Evolutionary conservation across 53 echinoderm and acorn worm species (phyloP), one percentile per base, ranked within the genome.

Genomic region (Mesocentrotus franciscanus): DNA sequence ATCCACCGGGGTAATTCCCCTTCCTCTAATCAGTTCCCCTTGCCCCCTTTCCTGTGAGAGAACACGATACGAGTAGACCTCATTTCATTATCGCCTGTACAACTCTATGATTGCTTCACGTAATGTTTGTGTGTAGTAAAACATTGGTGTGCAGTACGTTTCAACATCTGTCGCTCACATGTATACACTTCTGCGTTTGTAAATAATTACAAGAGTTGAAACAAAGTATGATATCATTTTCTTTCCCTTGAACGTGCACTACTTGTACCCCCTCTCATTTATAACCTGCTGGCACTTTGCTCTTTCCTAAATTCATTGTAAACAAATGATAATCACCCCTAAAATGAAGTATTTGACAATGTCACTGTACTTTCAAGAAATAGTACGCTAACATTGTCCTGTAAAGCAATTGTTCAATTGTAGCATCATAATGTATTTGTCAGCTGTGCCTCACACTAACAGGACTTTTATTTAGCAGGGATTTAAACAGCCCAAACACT

Each of bases 41-140:
- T 64, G 56, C 87, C 87, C 95, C 87, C 85, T 70, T 85, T 85
- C 95, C 93, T 93, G 93, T 71, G 36, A 36, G 92, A 90, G 90
- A 56, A 33, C 85, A 85, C 10, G 36, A 56, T 26, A 15, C 11
- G 59, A 36, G 14, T 30, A 26, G 58, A 59, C 9, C 81, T 20
- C 22, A 20, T 81, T 81, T 81, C 34, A 81, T 81, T 29, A 36
- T 81, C 42, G 42, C 10, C 22, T 81, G 2, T 81, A 17, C 39
- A 74, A 29, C 9, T 1, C 8, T 56, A 16, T 24, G 55, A 16
- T 36, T 13, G 35, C 14, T 85, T 85, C 85, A 42, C 42, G 85
- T 18, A 10, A 27, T 26, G 14, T 26, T 26, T 60, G 90, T 59
- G 59, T 90, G 60, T 6, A 20, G 18, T 11, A 26, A 49, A 85